Evolutionary conservation across 2,113 vertebrate genomes (phyloP).

Genomic region (Chionodraco myersi): DNA sequence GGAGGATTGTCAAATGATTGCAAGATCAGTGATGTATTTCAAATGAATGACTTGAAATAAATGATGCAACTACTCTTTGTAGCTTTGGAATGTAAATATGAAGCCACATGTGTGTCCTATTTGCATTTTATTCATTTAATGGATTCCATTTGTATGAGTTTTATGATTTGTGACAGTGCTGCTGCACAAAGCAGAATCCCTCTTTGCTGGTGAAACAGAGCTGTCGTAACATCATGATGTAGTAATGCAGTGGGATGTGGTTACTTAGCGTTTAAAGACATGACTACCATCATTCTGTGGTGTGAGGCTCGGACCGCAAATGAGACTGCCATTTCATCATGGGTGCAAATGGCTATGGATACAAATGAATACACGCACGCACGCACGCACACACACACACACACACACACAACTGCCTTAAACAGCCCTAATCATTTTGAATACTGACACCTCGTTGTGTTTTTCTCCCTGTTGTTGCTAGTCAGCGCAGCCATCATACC

Average conservation of each 20-base stretch:
- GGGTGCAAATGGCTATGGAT: constrained; percentile 59
- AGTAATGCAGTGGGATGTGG: constrained; percentile 50
- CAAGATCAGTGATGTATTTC: not conserved
- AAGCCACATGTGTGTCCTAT: constrained; percentile 9
- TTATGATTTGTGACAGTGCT: constrained; percentile 26
- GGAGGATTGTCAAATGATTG: not conserved
- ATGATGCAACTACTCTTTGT: constrained; percentile 1
- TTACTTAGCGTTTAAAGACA: constrained; percentile 44
- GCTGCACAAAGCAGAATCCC: not conserved
- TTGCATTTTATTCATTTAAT: constrained; percentile 46
- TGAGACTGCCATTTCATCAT: constrained; percentile 68
- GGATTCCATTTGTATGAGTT: constrained; percentile 39
- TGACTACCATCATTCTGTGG: constrained; percentile 57
- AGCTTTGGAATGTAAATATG: constrained; percentile 1
- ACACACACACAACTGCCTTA: not conserved
- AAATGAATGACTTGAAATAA: not conserved
- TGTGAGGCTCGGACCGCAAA: constrained; percentile 54
- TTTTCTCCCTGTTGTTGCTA: constrained; percentile 21
- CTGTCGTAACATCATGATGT: not conserved
- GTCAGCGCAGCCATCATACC: constrained; percentile 49
- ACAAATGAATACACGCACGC: constrained; percentile 37
- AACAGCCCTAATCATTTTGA: constrained; percentile 52
- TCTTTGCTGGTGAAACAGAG: not conserved
- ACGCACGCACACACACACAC: constrained; percentile 22
- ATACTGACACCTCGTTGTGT: constrained; percentile 60